Evolutionary conservation across 2,888 invertebrate genomes (phyloP).

Genomic region (Eretmocerus hayati): DNA sequence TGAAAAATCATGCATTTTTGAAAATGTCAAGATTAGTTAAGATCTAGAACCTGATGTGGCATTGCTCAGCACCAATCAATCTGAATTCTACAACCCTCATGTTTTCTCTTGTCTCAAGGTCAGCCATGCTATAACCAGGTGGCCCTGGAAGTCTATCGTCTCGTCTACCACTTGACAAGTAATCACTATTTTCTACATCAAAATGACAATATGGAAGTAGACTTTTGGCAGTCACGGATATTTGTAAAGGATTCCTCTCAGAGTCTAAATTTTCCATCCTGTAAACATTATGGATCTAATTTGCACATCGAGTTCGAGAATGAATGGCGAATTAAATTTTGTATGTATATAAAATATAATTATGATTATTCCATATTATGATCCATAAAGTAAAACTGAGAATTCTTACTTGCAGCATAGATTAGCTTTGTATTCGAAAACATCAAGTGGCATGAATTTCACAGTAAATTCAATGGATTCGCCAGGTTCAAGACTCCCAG

Average conservation of each 20-base stretch:
- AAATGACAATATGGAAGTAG: slow-evolving; percentile 65
- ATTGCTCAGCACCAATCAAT: slow-evolving; percentile 56
- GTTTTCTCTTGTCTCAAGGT: slow-evolving; percentile 45
- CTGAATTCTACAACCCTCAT: slow-evolving; percentile 60
- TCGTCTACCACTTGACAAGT: slow-evolving; percentile 51
- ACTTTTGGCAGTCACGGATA: slow-evolving; percentile 53
- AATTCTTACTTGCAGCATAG: slow-evolving; percentile 47
- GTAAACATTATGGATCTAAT: neutral
- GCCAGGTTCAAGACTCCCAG: slow-evolving; percentile 47
- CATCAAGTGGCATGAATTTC: slow-evolving; percentile 54
- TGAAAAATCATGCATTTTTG: no score
- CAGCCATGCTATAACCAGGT: slow-evolving; percentile 35
- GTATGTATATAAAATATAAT: neutral
- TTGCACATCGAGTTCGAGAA: neutral
- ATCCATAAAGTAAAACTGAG: neutral
- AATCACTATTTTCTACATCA: slow-evolving; percentile 61
- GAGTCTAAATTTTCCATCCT: slow-evolving; percentile 52
- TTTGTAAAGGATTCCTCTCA: slow-evolving; percentile 32
- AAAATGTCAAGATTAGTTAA: no score
- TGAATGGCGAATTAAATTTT: neutral
- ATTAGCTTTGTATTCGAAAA: slow-evolving; percentile 51
- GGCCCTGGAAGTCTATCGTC: slow-evolving; percentile 37
- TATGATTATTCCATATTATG: neutral
- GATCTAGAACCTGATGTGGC: slow-evolving; percentile 50
- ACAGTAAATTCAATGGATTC: slow-evolving; percentile 47